Conservation (phyloP, 2,797 vertebrate genomes). For the Ptychobarbus kaznakovi region DNA sequence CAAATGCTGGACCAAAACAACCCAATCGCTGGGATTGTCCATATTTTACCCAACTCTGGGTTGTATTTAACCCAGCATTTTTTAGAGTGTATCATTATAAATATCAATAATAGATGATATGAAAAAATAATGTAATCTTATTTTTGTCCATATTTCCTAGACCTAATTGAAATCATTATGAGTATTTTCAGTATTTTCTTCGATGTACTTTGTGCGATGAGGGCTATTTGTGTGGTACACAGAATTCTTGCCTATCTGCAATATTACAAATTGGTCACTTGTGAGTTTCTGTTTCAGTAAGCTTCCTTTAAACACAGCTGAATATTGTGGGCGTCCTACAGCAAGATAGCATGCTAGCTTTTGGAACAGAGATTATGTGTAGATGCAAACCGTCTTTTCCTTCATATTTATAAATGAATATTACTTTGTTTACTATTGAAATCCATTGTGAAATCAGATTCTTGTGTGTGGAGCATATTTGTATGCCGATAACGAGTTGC, state of each 20-base stretch:
- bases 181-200: not conserved
- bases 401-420: conserved; percentile 15
- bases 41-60: too few species aligned
- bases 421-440: not conserved
- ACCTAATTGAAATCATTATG: not conserved
- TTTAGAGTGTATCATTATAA: too few species aligned
- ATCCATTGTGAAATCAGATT: conserved; percentile 3
- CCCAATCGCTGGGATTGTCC: too few species aligned
- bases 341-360: not conserved
- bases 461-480: not conserved
- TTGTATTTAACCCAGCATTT: too few species aligned
- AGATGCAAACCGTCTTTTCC: conserved; percentile 14
- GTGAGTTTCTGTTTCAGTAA: not conserved
- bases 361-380: not conserved
- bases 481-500: not conserved
- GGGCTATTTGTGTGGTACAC: not conserved
- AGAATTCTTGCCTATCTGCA: conserved; percentile 5
- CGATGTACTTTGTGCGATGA: not conserved
- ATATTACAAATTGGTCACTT: not conserved
- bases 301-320: not conserved
- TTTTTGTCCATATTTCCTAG: not conserved
- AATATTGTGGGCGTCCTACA: not conserved
- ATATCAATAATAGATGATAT: not conserved
- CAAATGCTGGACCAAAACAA: too few species aligned
- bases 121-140: not conserved